These are phyloP conservation scores for Saccostrea echinata DNA, from an alignment of 1,140 invertebrate genomes.

Conservation along the genomic window DNA sequence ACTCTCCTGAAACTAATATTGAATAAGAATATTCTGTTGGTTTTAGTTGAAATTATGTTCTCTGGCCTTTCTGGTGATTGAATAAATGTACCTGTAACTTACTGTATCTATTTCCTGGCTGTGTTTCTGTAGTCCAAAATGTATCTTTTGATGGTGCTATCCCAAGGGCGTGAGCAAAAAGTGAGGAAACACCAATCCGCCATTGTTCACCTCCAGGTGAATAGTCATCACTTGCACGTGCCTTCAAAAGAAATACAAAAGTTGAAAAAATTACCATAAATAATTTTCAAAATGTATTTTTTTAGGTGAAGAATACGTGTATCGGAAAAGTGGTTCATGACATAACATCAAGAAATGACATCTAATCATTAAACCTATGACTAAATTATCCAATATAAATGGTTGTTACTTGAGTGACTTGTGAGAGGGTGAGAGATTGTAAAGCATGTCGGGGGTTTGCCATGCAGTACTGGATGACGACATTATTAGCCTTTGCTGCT, in stretches of 20 bases:
- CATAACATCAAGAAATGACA: too few species aligned
- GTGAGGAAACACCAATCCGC: conserved; percentile 74
- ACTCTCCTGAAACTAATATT: too few species aligned
- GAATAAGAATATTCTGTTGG: too few species aligned
- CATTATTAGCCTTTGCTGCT: conserved; percentile 54
- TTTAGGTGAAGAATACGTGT: too few species aligned
- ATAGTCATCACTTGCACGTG: conserved; percentile 29
- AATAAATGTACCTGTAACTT: background rate
- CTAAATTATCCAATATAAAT: background rate
- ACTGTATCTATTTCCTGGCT: conserved; percentile 68
- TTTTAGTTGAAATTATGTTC: too few species aligned
- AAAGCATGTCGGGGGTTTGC: conserved; percentile 61
- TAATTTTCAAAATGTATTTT: too few species aligned
- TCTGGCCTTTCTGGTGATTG: background rate
- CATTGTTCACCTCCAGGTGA: conserved; percentile 64
- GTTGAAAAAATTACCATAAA: too few species aligned
- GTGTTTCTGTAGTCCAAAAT: conserved; percentile 73
- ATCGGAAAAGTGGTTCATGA: too few species aligned
- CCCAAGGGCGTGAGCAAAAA: conserved; percentile 73
- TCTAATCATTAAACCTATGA: too few species aligned
- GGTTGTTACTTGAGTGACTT: conserved; percentile 67
- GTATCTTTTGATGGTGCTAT: conserved; percentile 76
- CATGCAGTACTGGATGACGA: conserved; percentile 71
- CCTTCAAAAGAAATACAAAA: conserved; percentile 1
- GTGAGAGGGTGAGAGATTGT: conserved; percentile 66